phyloP scores from a whole-genome alignment of 2,888 invertebrate genomes.

The Plusia festucae region DNA sequence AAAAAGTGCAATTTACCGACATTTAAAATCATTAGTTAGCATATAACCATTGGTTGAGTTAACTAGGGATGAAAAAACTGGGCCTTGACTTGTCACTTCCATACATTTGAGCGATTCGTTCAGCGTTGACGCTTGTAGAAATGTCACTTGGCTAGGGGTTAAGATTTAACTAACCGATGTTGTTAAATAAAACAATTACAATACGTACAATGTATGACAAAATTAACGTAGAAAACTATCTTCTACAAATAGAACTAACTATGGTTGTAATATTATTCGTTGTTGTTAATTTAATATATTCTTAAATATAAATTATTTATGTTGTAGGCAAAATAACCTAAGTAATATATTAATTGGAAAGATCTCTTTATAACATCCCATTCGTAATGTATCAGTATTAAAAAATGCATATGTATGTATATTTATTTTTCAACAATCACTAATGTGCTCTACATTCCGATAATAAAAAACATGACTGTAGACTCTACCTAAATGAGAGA shows the following conservation, averaged over 20 bases:
- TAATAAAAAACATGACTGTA: not conserved
- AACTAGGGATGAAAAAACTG: too few relatives aligned
- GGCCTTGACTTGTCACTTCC: too few relatives aligned
- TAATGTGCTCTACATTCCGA: conserved; percentile 39
- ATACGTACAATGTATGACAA: conserved; percentile 10
- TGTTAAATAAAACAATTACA: conserved; percentile 7
- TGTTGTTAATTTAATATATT: conserved; percentile 24
- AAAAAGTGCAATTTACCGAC: too few relatives aligned
- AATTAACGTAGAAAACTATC: conserved; percentile 20
- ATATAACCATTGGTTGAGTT: too few relatives aligned
- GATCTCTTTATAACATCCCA: conserved; percentile 47
- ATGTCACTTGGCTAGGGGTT: too few relatives aligned
- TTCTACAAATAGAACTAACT: conserved; percentile 26
- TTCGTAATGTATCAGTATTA: conserved; percentile 53
- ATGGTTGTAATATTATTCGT: conserved; percentile 43
- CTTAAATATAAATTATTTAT: not conserved
- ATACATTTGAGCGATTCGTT: too few relatives aligned
- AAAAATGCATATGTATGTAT: conserved; percentile 16
- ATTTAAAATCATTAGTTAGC: too few relatives aligned
- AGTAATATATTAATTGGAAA: conserved; percentile 21
- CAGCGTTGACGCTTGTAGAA: too few relatives aligned
- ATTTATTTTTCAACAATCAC: not conserved
- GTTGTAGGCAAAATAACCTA: conserved; percentile 3
- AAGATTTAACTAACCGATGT: conserved; percentile 8
- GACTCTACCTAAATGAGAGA: not conserved